Evolutionary conservation across 2,888 invertebrate species (phyloP), one percentile per base, ranked within the genome.

Genomic region (Spicauda simplicius): DNA sequence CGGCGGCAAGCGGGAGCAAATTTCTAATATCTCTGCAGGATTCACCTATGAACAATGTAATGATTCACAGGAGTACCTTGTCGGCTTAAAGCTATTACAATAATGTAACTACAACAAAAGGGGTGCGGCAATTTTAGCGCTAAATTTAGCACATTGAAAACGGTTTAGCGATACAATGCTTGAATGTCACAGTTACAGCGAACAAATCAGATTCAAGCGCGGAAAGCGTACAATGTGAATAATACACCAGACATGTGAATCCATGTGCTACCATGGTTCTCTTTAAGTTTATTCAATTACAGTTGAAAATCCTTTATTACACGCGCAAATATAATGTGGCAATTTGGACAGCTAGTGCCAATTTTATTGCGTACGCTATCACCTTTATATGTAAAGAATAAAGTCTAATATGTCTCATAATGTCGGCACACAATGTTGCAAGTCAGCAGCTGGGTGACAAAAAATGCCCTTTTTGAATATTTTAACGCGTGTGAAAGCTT

Each of bases 401-500:
- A 45, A 55, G 66, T 55, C 45, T 48, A 66, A 60, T 30, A 18
- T 60, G 7, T 30, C 20, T 60, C 16, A 45, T 16, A 16, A 45
- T 54, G 14, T 37, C 0, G 41, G 8, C 6, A 66, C 20, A 45
- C 16, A 54, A 37, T 8, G 25, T 58, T 33, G 57, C 16, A 37
- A 14, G 16, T 48, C 19, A 59, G 45, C 65, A 65, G 54, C 65
- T 65, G 59, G 61, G 60, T 57, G 18, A 37, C 56, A 50, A 45
- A 56, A 61, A 56, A 61, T 61, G 67, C 52, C 41, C 67, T 61
- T 56, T 67, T 57, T 67, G 67, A 67, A 61, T 67, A 61, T 67
- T 67, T 67, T 41, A 67, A 62, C 56, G 56, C 55, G 61, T 61
- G 55, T 61, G 67, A 67, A 56, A 67, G 61, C 67, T 67, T 67